Conservation (phyloP, 2,113 vertebrate genomes). For the Chlorocebus sabaeus region DNA sequence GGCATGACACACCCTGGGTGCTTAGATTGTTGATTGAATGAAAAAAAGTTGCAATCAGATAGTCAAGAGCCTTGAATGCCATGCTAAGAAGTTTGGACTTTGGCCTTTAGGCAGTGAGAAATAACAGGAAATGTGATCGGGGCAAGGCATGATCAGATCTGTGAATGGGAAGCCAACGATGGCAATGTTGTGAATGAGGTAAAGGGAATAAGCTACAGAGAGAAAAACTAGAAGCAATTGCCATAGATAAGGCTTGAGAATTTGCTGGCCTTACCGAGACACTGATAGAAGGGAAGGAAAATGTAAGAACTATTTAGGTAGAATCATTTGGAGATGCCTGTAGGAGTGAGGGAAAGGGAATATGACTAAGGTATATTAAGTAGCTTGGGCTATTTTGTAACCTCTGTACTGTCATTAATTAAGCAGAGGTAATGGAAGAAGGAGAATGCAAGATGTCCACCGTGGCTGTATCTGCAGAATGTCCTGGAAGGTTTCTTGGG, state of each 20-base stretch:
- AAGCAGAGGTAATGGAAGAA: neutral
- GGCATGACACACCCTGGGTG: neutral
- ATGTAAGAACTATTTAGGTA: neutral
- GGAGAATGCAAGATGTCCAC: fast-evolving
- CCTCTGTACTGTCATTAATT: neutral
- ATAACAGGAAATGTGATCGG: neutral
- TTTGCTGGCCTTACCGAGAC: neutral
- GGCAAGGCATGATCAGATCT: neutral
- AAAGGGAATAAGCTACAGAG: neutral
- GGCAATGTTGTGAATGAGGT: neutral
- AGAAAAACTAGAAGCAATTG: neutral
- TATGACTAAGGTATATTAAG: neutral
- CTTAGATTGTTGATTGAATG: neutral
- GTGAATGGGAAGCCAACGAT: neutral
- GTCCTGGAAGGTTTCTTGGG: neutral
- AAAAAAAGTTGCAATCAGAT: neutral
- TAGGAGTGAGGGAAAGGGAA: neutral
- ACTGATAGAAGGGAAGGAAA: neutral
- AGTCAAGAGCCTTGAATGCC: neutral
- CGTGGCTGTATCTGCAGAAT: neutral
- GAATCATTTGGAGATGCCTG: neutral
- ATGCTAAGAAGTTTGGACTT: neutral
- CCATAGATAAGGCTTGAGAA: neutral
- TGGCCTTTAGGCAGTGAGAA: neutral
- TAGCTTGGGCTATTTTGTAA: neutral